These are phyloP conservation scores for Hydrozoanthus gracilis DNA, from an alignment of 92 coral and sea anemone genomes.

Conservation along the genomic window DNA sequence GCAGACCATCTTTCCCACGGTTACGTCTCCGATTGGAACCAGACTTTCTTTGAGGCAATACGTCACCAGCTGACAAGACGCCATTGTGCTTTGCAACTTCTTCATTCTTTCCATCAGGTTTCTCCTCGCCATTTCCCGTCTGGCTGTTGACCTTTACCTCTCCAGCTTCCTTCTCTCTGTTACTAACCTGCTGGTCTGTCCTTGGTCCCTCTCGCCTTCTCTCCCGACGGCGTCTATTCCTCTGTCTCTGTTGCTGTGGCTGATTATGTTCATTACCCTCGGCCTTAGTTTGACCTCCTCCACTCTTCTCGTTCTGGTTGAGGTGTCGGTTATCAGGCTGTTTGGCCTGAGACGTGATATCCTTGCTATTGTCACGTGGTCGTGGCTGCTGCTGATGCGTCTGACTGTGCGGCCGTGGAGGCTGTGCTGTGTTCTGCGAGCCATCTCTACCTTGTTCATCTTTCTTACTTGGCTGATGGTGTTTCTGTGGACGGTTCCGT, in stretches of 20 bases:
- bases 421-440: neutral
- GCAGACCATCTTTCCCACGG: constrained; percentile 12
- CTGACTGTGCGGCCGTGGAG: neutral
- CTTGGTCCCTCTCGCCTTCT: constrained; percentile 15
- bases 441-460: constrained; percentile 13
- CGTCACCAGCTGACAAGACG: neutral
- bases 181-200: neutral
- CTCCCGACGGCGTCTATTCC: constrained; percentile 17
- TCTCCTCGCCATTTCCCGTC: neutral
- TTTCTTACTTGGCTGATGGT: constrained; percentile 9
- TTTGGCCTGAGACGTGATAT: neutral
- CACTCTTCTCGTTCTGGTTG: constrained; percentile 1
- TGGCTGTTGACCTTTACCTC: constrained; percentile 5
- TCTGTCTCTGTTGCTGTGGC: constrained; percentile 42
- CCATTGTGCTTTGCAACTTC: neutral
- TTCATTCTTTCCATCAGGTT: neutral
- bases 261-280: neutral
- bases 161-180: neutral
- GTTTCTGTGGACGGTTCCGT: constrained; percentile 29
- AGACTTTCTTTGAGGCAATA: constrained; percentile 32
- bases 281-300: neutral
- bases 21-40: constrained; percentile 47
- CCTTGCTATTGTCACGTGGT: constrained; percentile 3
- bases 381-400: constrained; percentile 19
- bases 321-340: constrained; percentile 15